These are phyloP conservation scores for Stigmatopora argus DNA, from an alignment of 2,113 vertebrate species.

Conservation along the genomic window DNA sequence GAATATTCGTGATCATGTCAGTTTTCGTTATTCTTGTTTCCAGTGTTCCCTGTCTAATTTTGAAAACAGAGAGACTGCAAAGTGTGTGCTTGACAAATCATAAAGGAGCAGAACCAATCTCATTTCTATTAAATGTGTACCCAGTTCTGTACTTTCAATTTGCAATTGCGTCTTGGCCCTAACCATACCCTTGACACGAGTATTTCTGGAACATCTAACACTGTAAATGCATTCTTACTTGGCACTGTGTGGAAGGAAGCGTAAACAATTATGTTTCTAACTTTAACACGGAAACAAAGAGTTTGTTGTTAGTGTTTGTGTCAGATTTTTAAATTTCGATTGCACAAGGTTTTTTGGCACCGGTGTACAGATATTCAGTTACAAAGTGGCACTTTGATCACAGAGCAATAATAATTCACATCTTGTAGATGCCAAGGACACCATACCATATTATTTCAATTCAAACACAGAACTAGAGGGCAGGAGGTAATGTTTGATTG, in stretches of 20 bases:
- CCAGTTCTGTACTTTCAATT: not conserved
- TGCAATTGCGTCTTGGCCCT: constrained; percentile 7
- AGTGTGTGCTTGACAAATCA: not conserved
- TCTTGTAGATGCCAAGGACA: no score
- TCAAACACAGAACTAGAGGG: constrained; percentile 11
- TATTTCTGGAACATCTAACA: constrained; percentile 33
- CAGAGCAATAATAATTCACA: not conserved
- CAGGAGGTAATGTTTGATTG: not conserved
- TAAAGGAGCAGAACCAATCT: not conserved
- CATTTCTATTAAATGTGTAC: not conserved
- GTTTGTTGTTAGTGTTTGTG: constrained; percentile 3
- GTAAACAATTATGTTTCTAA: constrained; percentile 21
- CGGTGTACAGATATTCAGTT: constrained; percentile 14
- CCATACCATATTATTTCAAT: not conserved
- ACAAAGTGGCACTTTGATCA: constrained; percentile 17
- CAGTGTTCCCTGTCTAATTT: not conserved
- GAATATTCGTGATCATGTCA: not conserved
- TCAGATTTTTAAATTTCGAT: not conserved
- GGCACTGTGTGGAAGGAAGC: constrained; percentile 28
- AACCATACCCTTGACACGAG: constrained; percentile 18
- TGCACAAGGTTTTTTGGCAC: not conserved
- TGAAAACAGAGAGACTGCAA: not conserved
- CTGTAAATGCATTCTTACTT: constrained; percentile 35
- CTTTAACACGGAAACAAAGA: constrained; percentile 26
- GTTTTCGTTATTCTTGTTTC: not conserved